Evolutionary conservation across 2,888 invertebrate species (phyloP).

Genomic region (Gibbula magus): DNA sequence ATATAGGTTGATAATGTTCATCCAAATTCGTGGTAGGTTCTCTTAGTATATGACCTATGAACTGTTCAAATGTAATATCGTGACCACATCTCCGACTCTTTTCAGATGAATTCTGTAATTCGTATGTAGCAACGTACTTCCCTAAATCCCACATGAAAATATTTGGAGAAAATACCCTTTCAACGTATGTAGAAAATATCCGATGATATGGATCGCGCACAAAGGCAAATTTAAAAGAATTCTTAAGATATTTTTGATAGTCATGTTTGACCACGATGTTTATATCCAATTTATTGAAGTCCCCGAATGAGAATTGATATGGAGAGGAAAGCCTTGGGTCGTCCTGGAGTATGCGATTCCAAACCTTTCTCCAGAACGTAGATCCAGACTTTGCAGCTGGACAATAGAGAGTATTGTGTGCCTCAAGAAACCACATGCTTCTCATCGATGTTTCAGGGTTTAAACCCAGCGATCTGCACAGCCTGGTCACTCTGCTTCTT

Average conservation of each 20-base stretch:
- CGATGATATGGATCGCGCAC: conserved; percentile 44
- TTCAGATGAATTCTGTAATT: not conserved
- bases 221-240: conserved; percentile 35
- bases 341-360: not conserved
- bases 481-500: too few relatives aligned
- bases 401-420: conserved; percentile 3
- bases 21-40: conserved; percentile 23
- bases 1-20: conserved; percentile 38
- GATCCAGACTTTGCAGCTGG: conserved; percentile 29
- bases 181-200: conserved; percentile 45
- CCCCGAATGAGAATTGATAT: not conserved
- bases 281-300: not conserved
- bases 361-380: conserved; percentile 24
- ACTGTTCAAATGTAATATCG: conserved; percentile 32
- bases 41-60: conserved; percentile 21
- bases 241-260: not conserved
- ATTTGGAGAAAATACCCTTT: conserved; percentile 45
- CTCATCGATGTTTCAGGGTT: not conserved
- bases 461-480: too few relatives aligned
- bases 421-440: not conserved
- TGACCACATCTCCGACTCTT: conserved; percentile 24
- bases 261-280: not conserved
- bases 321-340: not conserved
- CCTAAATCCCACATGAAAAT: conserved; percentile 40
- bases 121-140: not conserved